Evolutionary conservation across 2,797 vertebrate species (phyloP).

Genomic region (Adrianichthys oophorus): DNA sequence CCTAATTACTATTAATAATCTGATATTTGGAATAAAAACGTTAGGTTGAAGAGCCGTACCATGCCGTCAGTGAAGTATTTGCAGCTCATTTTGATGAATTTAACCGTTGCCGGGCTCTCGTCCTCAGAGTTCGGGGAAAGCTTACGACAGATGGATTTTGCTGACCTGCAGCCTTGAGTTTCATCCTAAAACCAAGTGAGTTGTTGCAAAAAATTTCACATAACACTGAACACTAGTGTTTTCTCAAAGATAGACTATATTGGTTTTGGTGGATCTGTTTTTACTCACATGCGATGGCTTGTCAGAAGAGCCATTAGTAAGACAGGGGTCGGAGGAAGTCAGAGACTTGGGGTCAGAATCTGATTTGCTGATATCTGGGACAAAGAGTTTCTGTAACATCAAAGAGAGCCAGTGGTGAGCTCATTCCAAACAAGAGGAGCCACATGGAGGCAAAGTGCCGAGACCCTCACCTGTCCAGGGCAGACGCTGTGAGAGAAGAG

Average conservation of each 20-base stretch:
- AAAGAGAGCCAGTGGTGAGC: constrained; percentile 18
- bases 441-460: not conserved
- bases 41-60: constrained; percentile 74
- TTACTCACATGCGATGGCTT: constrained; percentile 56
- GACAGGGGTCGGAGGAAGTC: constrained; percentile 24
- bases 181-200: constrained; percentile 75
- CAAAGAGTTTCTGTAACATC: constrained; percentile 76
- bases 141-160: constrained; percentile 82
- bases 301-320: constrained; percentile 35
- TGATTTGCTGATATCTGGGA: constrained; percentile 71
- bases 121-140: constrained; percentile 93
- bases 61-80: constrained; percentile 98
- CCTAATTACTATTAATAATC: not conserved
- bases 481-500: constrained; percentile 92
- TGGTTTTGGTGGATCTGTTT: not conserved
- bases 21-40: not conserved
- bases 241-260: not conserved
- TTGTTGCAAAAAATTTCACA: constrained; percentile 1
- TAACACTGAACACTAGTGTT: not conserved
- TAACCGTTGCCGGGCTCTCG: constrained; percentile 89
- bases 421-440: not conserved
- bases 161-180: constrained; percentile 78
- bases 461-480: constrained; percentile 88
- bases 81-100: constrained; percentile 99
- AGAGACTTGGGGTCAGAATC: constrained; percentile 58